Evolutionary conservation across 2,888 invertebrate genomes (phyloP), one percentile per base, ranked within the genome.

Genomic region (Melangyna quadrimaculata): DNA sequence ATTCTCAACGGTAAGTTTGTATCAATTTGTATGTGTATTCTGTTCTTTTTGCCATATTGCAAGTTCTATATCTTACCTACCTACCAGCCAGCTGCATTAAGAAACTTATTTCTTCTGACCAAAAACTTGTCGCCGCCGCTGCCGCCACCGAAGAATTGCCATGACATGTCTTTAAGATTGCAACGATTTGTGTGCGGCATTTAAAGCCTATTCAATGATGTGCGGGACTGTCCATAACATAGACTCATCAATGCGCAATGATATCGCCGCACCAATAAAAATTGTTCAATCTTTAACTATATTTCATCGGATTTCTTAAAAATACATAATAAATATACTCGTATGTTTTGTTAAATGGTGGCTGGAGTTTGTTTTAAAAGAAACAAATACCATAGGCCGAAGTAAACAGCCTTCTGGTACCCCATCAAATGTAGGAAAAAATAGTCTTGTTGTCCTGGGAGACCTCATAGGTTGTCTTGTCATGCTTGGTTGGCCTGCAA

Each of bases 1-100:
- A 87, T 84, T 87, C n/a, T n/a, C 86, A 87, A 87, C 87, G 83
- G 87, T 87, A 87, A 53, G 78, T 70, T 65, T 69, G 67, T 78
- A 40, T 59, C 75, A 78, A 65, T 57, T 29, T 55, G 59, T 69
- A 69, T 67, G 57, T 75, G 57, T 75, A 75, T 35, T 57, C n/a
- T 55, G 19, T 70, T 22, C 19, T 29, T 45, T 32, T 37, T 69
- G 69, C 65, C 55, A 70, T 70, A 67, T 43, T 57, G 55, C 70
- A 19, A 67, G 67, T 51, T 67, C 67, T 35, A 51, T 35, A n/a
- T 59, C 2, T 14, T 10, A 45, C 37, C 27, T 10, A 22, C 27
- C 69, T 14, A 17, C 40, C 8, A 24, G 53, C 29, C 53, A 53
- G 55, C 70, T 37, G 53, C 40, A 40, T 57, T 35, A 35, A 35